Conservation (phyloP, 2,797 vertebrate genomes). For the Gallinago solitaria region DNA sequence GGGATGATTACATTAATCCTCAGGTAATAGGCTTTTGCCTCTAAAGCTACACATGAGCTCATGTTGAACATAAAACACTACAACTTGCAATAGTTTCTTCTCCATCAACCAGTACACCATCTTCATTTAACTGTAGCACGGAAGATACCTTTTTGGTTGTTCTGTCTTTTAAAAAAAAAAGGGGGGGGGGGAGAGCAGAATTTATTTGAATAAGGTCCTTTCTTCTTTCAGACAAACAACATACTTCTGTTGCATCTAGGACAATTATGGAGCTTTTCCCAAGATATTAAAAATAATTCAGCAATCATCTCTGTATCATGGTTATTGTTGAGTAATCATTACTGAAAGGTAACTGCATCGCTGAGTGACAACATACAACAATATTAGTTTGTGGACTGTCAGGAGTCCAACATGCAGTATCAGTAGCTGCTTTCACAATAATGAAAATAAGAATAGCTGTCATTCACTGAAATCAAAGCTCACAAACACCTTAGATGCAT, state of each 20-base stretch:
- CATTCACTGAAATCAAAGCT: not conserved
- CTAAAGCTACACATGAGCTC: not conserved
- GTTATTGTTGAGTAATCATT: not conserved
- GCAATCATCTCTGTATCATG: not conserved
- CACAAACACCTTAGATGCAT: not conserved
- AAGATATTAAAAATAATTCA: not conserved
- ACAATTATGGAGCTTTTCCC: not conserved
- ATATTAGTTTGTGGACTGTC: not conserved
- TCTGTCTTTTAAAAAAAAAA: not conserved
- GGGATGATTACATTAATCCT: not conserved
- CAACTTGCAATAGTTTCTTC: not conserved
- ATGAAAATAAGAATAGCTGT: not conserved
- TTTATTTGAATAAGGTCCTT: not conserved
- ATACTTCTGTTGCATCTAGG: not conserved
- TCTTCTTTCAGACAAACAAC: not conserved
- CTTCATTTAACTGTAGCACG: not conserved
- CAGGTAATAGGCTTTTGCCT: not conserved
- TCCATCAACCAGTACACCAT: not conserved
- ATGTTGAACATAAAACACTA: not conserved
- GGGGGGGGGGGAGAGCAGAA: fast-evolving
- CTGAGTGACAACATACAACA: not conserved
- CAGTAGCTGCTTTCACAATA: not conserved
- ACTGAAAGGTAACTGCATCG: not conserved
- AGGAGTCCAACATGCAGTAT: not conserved
- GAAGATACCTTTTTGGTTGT: not conserved